phyloP scores from a whole-genome alignment of 2,113 vertebrate genomes.

The Corythaeola cristata region DNA sequence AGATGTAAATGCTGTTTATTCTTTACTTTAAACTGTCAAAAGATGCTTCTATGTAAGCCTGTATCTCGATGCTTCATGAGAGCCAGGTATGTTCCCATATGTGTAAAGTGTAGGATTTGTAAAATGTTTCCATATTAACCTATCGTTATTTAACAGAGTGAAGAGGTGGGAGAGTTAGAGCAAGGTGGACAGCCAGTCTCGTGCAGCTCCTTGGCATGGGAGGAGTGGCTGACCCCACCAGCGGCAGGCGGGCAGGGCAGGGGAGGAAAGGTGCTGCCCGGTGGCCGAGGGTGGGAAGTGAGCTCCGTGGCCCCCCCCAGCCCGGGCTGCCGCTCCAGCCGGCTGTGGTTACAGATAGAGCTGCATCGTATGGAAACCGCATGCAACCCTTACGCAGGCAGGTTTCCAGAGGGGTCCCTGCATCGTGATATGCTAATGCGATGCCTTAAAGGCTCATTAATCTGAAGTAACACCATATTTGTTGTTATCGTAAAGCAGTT shows the following conservation, averaged over 20 bases:
- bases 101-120: background rate
- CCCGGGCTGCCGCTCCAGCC: accelerated
- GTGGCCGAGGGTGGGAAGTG: background rate
- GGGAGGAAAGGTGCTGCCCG: background rate
- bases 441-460: background rate
- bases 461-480: background rate
- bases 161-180: background rate
- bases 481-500: background rate
- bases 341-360: background rate
- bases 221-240: accelerated
- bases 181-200: accelerated
- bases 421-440: background rate
- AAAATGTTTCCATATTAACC: background rate
- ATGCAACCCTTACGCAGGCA: background rate
- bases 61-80: background rate
- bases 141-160: background rate
- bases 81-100: background rate
- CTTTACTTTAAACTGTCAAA: background rate
- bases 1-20: background rate
- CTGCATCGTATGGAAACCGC: background rate
- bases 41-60: background rate
- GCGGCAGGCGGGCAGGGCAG: background rate
- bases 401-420: background rate
- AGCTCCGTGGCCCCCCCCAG: accelerated
- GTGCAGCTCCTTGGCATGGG: background rate